A percentile compares a stretch with the other conserved stretches of the same genome.
These are phyloP conservation scores for Megamerina dolium DNA, from an alignment of 2,888 invertebrate genomes.

Conservation along the genomic window DNA sequence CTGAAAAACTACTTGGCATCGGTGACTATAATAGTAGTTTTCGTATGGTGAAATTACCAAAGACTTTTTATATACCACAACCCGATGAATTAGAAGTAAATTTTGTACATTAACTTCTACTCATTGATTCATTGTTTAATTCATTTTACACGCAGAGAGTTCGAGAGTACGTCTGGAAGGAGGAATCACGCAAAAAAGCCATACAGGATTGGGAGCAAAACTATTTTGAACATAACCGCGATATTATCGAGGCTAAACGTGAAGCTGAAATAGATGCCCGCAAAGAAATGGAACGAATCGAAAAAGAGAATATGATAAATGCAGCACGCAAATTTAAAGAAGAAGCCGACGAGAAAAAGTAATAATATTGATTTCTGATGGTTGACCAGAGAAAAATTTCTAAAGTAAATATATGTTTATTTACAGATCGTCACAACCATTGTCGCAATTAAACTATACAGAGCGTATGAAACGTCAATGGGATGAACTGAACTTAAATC, in stretches of 20 bases:
- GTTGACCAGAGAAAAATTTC: neutral
- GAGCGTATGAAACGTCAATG: conserved; percentile 50
- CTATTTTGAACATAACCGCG: conserved; percentile 52
- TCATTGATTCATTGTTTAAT: too few relatives aligned
- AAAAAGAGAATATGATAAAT: conserved; percentile 31
- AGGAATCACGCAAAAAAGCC: conserved; percentile 44
- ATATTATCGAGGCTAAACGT: conserved; percentile 43
- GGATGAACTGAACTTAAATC: conserved; percentile 59
- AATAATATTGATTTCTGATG: neutral
- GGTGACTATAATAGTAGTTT: conserved; percentile 65
- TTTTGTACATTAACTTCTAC: too few relatives aligned
- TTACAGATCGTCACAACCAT: neutral
- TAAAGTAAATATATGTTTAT: neutral
- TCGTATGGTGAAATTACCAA: conserved; percentile 58
- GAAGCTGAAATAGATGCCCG: conserved; percentile 50
- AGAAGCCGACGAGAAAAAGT: conserved; percentile 23
- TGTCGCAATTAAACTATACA: conserved; percentile 21
- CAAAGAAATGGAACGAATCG: conserved; percentile 51
- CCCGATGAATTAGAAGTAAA: conserved; percentile 47
- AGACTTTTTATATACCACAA: conserved; percentile 52
- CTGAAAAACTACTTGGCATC: conserved; percentile 60
- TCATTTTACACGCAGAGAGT: too few relatives aligned
- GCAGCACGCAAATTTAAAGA: conserved; percentile 30
- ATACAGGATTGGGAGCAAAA: conserved; percentile 56
- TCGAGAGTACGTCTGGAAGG: conserved; percentile 52